phyloP scores from a whole-genome alignment of 1,140 invertebrate species.

The Neodiprion lecontei region DNA sequence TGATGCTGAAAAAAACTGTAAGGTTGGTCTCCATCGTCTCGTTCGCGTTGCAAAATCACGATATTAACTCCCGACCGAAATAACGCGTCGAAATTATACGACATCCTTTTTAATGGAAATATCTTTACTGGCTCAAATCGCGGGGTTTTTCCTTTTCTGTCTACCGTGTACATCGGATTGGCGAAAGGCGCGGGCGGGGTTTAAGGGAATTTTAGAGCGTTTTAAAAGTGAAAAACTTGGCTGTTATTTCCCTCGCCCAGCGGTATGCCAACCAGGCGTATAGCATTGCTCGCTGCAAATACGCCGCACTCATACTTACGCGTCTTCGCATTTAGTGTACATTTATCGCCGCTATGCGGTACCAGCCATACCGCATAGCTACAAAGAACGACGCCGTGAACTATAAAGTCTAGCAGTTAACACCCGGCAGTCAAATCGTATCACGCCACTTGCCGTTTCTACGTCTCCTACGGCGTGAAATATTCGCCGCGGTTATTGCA shows the following conservation, averaged over 20 bases:
- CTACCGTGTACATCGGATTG: neutral
- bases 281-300: neutral
- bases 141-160: neutral
- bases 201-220: neutral
- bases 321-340: neutral
- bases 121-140: neutral
- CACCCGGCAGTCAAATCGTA: slow-evolving; percentile 28
- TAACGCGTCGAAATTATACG: neutral
- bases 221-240: neutral
- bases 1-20: too few species aligned
- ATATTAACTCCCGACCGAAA: neutral
- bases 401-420: slow-evolving; percentile 35
- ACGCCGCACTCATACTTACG: neutral
- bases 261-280: neutral
- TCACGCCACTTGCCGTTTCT: slow-evolving; percentile 30
- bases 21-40: too few species aligned
- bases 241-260: neutral
- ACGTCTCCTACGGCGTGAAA: slow-evolving; percentile 8
- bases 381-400: slow-evolving; percentile 27
- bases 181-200: too few species aligned
- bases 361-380: slow-evolving; percentile 16
- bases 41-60: neutral
- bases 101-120: neutral
- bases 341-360: neutral
- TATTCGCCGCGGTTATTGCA: slow-evolving; percentile 14